These are phyloP conservation scores for Thecophora atra DNA, from an alignment of 2,888 invertebrate genomes.

Conservation along the genomic window DNA sequence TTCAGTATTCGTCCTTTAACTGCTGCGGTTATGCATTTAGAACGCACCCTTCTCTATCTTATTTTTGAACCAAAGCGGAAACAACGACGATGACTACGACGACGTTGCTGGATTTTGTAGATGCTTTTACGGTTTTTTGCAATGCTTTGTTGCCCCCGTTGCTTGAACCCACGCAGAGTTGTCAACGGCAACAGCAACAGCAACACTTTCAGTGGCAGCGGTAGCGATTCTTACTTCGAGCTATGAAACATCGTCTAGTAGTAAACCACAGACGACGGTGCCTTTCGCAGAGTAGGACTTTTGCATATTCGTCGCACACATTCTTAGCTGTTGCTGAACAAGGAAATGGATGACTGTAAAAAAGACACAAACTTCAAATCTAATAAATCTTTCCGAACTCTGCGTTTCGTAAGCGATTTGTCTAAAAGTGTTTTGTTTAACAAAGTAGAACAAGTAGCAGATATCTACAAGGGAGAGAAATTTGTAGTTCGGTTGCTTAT, in stretches of 20 bases:
- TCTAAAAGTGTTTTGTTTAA: too few relatives aligned
- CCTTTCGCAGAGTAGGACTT: background rate
- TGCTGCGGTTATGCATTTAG: too few relatives aligned
- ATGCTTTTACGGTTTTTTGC: too few relatives aligned
- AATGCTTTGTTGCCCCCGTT: background rate
- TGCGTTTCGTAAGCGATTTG: background rate
- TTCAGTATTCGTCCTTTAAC: too few relatives aligned
- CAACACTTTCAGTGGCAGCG: background rate
- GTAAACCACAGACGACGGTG: conserved; percentile 14
- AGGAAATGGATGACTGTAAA: background rate
- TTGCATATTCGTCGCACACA: background rate
- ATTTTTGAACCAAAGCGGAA: background rate
- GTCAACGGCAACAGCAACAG: background rate
- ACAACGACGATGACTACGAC: background rate
- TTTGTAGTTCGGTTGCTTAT: too few relatives aligned
- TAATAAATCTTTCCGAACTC: conserved; percentile 4
- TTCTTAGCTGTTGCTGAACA: background rate
- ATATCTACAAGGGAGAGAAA: too few relatives aligned
- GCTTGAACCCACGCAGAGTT: conserved; percentile 27
- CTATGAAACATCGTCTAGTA: background rate
- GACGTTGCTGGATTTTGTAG: background rate
- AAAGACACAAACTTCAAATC: background rate
- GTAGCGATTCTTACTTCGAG: background rate
- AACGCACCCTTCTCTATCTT: too few relatives aligned
- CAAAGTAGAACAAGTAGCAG: too few relatives aligned